Base-by-base conservation (phyloP, 2,797 vertebrate species). In the Astyanax mexicanus region DNA sequence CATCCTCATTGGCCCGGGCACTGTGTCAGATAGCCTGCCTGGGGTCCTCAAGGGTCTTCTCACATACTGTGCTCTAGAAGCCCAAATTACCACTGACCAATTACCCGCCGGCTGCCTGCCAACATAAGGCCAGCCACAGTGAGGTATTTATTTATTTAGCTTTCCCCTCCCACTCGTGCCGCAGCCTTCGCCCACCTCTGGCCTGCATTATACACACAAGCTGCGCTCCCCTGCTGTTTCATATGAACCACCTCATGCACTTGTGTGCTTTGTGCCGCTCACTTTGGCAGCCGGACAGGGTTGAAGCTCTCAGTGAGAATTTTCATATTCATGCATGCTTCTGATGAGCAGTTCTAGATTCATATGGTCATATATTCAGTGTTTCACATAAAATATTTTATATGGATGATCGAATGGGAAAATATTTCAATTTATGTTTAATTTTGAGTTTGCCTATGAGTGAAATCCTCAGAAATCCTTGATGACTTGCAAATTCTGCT, bases 11-110 rank as follows among this genome's bases (percentile, higher is more conserved):
- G 79, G 80, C 79, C 49, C 55, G 42, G 40, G 71, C 66, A 70
- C 65, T 45, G 42, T 83, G 73, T 81, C 80, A 80, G 68, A 75
- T 37, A 73, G 79, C 47, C 65, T 69, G 74, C 32, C 57, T 12
- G 74, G 52, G 79, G 74, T 75, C 61, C 70, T 83, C 82, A 68
- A 68, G 82, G 74, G 77, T 79, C 77, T 62, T 81, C 77, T 84
- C 80, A 84, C 70, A 77, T 83, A 58, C 76, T 69, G 27, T 45
- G 51, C 70, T 79, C 54, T 72, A 71, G 62, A 72, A 74, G 70
- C 58, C 66, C 38, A 76, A 83, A 83, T 81, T 83, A 81, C 61
- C 76, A 60, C 82, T 77, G 77, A 72, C 79, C 80, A 84, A 81
- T 81, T 84, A 84, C 49, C 61, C 38, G 62, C 65, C 61, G 72